Base-by-base conservation (phyloP, 2,888 invertebrate genomes). In the Dasypolia templi region DNA sequence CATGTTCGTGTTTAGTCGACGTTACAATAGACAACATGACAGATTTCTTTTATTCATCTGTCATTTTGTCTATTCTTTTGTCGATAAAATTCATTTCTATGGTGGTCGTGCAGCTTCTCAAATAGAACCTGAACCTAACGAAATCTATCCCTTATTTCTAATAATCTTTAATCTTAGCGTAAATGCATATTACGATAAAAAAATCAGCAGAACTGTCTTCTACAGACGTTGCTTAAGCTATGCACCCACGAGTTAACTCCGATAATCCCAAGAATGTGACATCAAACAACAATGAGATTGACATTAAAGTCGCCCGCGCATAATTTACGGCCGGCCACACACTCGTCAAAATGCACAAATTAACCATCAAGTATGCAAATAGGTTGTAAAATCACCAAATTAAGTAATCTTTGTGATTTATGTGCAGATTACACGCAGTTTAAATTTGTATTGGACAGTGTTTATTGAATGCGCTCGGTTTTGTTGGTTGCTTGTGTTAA, bases 341-440 rank as follows among this genome's bases (percentile, higher is more conserved):
- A 80, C 63, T 72, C 81, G 74, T 75, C 82, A 72, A 61, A 78
- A 82, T 81, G 77, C 72, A 66, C 81, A 81, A 76, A 85, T 79
- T 77, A 83, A 82, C 70, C 58, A 62, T 53, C 72, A 63, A 73
- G 81, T 83, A 87, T 87, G 86, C 80, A 79, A 87, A 87, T 86
- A 59, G 53, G 73, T 82, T 79, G 86, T 87, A 69, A 87, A 87
- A 87, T 86, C 79, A 85, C 85, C 82, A 83, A 87, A 89, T 87
- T 86, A 83, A 86, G 87, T 83, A 89, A 89, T 89, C 86, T 79
- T 39, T 9, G 53, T 86, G 89, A 87, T 87, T 88, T 89, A 89
- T 85, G 61, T 55, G 14, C 59, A n/a, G 72, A 82, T 79, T 76
- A 77, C 74, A 11, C 51, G 56, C 14, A 17, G 64, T 79, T 72